phyloP scores from a whole-genome alignment of 1,140 invertebrate species.

The Drosophila santomea region DNA sequence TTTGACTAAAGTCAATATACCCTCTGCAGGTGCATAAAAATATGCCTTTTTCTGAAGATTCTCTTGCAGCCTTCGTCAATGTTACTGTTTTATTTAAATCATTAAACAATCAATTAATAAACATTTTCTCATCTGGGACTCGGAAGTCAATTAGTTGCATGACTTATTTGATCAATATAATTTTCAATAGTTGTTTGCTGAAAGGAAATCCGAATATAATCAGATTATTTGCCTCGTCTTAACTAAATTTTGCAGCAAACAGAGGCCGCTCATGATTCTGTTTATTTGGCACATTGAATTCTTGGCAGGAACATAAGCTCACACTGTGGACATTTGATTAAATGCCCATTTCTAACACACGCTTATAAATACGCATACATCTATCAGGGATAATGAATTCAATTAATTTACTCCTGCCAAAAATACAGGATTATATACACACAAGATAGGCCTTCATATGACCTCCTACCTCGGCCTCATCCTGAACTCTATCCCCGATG shows the following conservation, averaged over 20 bases:
- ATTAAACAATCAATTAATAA: neutral
- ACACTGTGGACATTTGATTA: conserved; percentile 54
- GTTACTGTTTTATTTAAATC: too few species aligned
- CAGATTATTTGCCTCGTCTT: conserved; percentile 7
- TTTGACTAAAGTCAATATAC: too few species aligned
- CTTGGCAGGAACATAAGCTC: neutral
- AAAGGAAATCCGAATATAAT: conserved; percentile 1
- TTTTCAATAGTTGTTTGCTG: neutral
- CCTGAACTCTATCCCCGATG: conserved; percentile 42
- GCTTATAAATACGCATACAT: conserved; percentile 46
- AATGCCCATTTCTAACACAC: conserved; percentile 60
- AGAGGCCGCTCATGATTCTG: conserved; percentile 16
- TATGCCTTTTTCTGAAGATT: too few species aligned
- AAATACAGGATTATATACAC: conserved; percentile 20
- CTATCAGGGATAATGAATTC: conserved; percentile 78
- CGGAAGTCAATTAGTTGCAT: neutral
- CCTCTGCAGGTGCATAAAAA: too few species aligned
- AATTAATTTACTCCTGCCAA: conserved; percentile 75
- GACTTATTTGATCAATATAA: neutral
- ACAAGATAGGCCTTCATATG: conserved; percentile 15
- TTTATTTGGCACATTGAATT: conserved; percentile 23
- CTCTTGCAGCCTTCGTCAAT: neutral
- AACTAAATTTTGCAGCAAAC: conserved; percentile 10
- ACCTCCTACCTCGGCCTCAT: neutral
- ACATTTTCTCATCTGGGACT: neutral